A percentile compares a stretch with the other conserved stretches of the same genome.
Evolutionary conservation across 2,113 vertebrate genomes (phyloP).

Genomic region (Castor canadensis): DNA sequence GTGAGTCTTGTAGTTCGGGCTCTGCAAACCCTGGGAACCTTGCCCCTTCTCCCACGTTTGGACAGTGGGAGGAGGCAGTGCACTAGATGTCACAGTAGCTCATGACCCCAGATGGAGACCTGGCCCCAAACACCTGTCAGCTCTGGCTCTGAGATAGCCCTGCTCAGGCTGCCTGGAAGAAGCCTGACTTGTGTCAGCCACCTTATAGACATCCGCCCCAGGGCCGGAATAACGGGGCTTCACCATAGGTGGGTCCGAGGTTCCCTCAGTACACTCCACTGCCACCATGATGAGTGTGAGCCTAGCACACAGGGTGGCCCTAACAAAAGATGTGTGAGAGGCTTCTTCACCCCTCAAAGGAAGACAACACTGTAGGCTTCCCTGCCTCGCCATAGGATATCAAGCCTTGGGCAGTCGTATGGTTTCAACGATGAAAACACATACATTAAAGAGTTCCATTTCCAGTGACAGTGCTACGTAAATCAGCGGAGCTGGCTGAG

Average conservation of each 20-base stretch:
- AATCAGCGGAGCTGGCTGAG: not conserved
- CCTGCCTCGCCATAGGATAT: rapidly evolving
- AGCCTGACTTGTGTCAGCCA: not conserved
- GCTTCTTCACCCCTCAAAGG: not conserved
- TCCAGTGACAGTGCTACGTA: not conserved
- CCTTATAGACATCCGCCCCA: not conserved
- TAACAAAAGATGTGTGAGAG: rapidly evolving
- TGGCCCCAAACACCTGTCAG: not conserved
- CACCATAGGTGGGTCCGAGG: not conserved
- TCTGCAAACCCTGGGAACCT: not conserved
- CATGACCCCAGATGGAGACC: not conserved
- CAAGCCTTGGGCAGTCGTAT: not conserved
- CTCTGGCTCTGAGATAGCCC: not conserved
- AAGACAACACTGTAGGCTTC: not conserved
- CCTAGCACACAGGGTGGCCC: not conserved
- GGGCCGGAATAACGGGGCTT: too few species aligned
- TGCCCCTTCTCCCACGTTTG: too few species aligned
- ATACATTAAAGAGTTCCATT: rapidly evolving
- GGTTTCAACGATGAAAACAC: too few species aligned
- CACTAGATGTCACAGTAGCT: rapidly evolving
- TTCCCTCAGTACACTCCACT: not conserved
- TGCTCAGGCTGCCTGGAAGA: not conserved
- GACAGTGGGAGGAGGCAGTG: not conserved
- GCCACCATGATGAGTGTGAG: not conserved
- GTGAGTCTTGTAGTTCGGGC: not conserved